Base-by-base conservation (phyloP, 2,888 invertebrate genomes). In the Chloromyia formosa region DNA sequence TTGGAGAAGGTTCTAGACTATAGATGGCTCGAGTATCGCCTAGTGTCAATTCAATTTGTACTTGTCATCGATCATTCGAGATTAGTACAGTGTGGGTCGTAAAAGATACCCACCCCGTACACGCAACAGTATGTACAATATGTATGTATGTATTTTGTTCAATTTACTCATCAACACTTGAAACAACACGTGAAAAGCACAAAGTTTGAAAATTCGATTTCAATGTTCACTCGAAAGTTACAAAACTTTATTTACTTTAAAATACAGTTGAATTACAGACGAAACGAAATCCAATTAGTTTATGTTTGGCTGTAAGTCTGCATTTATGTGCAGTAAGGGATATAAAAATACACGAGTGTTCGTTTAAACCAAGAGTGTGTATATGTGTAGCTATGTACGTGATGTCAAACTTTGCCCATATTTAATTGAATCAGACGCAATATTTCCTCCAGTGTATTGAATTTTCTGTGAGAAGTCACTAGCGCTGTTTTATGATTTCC, bases 391-490 rank as follows among this genome's bases (percentile, higher is more conserved):
- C 12, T n/a, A 49, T n/a, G 2, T 10, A 49, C 3, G 49, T 49
- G 49, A 7, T 49, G 14, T 49, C 16, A 49, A 49, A 49, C 12
- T 18, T 62, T 62, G 40, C 35, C 62, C 40, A 40, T 40, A 62
- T n/a, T 62, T 62, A 62, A 40, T 62, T 40, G 40, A 62, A 62
- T 62, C 35, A 62, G 62, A 62, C 14, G 62, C 62, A 16, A 16
- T 62, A 27, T 61, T 62, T 23, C 23, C 62, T 40, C 16, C 14
- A 40, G 62, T 42, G 62, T 23, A 4, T 9, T 40, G 62, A 40
- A 18, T 16, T 23, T 35, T 62, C n/a, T 62, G 20, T 10, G 62
- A n/a, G 60, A 27, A 62, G 27, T 16, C 40, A 2, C 23, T 62
- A 35, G 4, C 35, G 23, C 40, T 61, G 62, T 42, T 62, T 35